These are phyloP conservation scores for Uloborus diversus DNA, from an alignment of 1,140 invertebrate genomes.

Conservation along the genomic window DNA sequence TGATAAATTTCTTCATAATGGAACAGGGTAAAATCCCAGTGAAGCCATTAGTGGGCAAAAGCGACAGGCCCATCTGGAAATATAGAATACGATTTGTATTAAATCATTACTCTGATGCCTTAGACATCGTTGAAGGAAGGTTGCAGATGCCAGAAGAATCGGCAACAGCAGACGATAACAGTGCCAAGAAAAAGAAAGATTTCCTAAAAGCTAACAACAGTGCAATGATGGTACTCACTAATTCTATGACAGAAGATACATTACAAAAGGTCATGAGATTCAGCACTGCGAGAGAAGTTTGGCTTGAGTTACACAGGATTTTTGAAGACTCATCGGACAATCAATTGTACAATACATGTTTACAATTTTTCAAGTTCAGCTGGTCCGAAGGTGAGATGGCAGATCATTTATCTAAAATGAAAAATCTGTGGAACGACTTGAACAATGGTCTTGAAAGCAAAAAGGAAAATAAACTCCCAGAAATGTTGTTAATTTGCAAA, in stretches of 20 bases:
- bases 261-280: slow-evolving; percentile 8
- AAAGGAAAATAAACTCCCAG: neutral
- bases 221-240: slow-evolving; percentile 5
- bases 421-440: neutral
- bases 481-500: neutral
- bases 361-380: neutral
- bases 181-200: neutral
- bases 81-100: neutral
- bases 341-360: neutral
- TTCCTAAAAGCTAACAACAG: slow-evolving; percentile 2
- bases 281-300: neutral
- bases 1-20: too few species aligned
- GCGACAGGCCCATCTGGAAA: neutral
- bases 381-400: neutral
- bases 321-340: neutral
- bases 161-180: too few species aligned
- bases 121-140: too few species aligned
- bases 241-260: neutral
- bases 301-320: neutral
- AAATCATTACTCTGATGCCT: too few species aligned
- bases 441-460: neutral
- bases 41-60: neutral
- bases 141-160: too few species aligned
- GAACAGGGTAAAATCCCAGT: neutral
- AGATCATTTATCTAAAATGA: neutral